Evolutionary conservation across 2,797 vertebrate species (phyloP), one percentile per base, ranked within the genome.

Genomic region (Micropoecilia bifurca): DNA sequence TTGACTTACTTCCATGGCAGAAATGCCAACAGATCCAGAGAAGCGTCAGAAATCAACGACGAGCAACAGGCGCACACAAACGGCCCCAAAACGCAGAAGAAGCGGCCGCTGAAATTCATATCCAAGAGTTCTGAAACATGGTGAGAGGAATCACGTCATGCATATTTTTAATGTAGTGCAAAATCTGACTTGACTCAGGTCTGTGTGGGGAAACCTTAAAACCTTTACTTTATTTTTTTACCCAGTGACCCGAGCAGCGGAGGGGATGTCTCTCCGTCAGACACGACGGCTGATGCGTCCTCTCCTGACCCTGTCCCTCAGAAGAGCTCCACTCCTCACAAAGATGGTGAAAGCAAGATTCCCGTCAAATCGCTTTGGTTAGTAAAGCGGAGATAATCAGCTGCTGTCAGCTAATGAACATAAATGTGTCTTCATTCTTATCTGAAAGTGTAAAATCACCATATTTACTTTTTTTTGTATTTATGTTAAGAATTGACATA

Each of bases 261-360:
- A 14, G 75, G 74, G 14, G 53, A 72, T 1, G 0, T 72, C 14
- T 0, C 1, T 33, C 63, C 78, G 66, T 6, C 2, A 28, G 91
- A 93, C 59, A 63, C 4, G 69, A 89, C 82, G 0, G 46, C 86
- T 2, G 48, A 0, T 12, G 13, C 1, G n/a, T 36, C 25, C 30
- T 8, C 50, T 61, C 1, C 0, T 66, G 16, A 1, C 0, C 30
- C 41, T 0, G 9, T 13, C n/a, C 90, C 84, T 50, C 85, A 71
- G 48, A 90, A n/a, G 0, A 88, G 88, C 76, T 95, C 93, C 73
- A 93, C 93, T 53, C 93, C 94, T 16, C 69, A 84, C 0, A 92
- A 78, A 39, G n/a, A 25, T 14, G 41, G 68, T 0, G 20, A 36
- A 13, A 18, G 4, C 39, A 10, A 68, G 8, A 36, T 22, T 25